These are phyloP conservation scores for Philereme transversata DNA, from an alignment of 2,888 invertebrate genomes.

Conservation along the genomic window DNA sequence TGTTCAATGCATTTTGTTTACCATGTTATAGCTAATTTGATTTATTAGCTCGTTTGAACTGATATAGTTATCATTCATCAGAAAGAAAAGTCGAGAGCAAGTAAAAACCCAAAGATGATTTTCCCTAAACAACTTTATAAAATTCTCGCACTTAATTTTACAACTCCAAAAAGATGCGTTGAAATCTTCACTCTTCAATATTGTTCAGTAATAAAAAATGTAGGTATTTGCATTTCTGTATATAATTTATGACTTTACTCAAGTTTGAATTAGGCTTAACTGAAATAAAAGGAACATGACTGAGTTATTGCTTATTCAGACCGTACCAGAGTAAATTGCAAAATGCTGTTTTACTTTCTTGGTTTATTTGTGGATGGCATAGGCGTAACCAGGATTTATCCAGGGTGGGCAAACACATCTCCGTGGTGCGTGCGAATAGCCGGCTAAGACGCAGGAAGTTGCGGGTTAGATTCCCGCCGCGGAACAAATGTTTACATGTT, in stretches of 20 bases:
- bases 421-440: too few species aligned
- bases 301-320: slow-evolving; percentile 1
- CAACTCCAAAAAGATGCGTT: background rate
- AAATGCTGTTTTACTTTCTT: slow-evolving; percentile 14
- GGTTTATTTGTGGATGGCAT: slow-evolving; percentile 2
- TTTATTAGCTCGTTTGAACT: slow-evolving; percentile 18
- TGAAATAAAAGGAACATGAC: slow-evolving; percentile 11
- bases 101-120: background rate
- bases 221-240: background rate
- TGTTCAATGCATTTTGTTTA: slow-evolving; percentile 27
- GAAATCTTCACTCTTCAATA: slow-evolving; percentile 2
- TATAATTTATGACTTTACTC: slow-evolving; percentile 10
- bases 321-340: slow-evolving; percentile 2
- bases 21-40: slow-evolving; percentile 21
- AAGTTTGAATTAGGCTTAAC: slow-evolving; percentile 11
- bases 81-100: background rate
- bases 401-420: too few species aligned
- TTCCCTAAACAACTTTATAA: background rate
- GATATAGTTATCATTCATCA: slow-evolving; percentile 22
- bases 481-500: too few species aligned
- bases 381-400: too few species aligned
- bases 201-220: slow-evolving; percentile 8
- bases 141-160: slow-evolving; percentile 13
- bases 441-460: too few species aligned
- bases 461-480: too few species aligned